Evolutionary conservation across 2,113 vertebrate genomes (phyloP).

Genomic region (Falco punctatus): DNA sequence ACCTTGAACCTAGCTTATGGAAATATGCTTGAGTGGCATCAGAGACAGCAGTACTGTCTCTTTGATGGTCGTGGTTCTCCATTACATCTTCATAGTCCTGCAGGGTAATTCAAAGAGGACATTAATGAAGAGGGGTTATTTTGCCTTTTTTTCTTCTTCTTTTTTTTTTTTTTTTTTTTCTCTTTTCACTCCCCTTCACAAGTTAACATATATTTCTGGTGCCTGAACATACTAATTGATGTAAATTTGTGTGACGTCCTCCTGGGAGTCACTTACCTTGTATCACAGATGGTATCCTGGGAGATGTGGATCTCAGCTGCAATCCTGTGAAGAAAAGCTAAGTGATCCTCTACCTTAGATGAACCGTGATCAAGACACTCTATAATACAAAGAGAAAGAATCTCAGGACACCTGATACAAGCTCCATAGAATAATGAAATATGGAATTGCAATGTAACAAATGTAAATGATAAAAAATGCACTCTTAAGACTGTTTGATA

Average conservation of each 20-base stretch:
- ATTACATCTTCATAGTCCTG: background rate
- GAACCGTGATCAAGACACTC: conserved; percentile 40
- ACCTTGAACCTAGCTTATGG: background rate
- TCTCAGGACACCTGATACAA: conserved; percentile 35
- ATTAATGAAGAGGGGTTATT: background rate
- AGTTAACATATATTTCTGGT: background rate
- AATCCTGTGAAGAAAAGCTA: conserved; percentile 40
- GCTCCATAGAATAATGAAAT: conserved; percentile 27
- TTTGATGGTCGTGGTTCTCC: background rate
- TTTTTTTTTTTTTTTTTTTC: background rate
- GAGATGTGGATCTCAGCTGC: conserved; percentile 16
- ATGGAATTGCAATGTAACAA: conserved; percentile 22
- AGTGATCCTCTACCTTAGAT: background rate
- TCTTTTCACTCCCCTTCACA: background rate
- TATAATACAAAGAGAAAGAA: conserved; percentile 37
- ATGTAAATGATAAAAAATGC: conserved; percentile 35
- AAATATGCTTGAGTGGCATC: background rate
- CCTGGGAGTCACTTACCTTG: background rate
- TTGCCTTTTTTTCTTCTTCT: background rate
- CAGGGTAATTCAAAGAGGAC: background rate
- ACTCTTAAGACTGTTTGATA: conserved; percentile 41
- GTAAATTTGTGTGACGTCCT: background rate
- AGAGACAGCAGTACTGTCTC: background rate
- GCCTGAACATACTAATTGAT: background rate
- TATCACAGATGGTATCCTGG: background rate